Conservation (phyloP, 2,113 vertebrate species). For the Ctenodactylus gundi region DNA sequence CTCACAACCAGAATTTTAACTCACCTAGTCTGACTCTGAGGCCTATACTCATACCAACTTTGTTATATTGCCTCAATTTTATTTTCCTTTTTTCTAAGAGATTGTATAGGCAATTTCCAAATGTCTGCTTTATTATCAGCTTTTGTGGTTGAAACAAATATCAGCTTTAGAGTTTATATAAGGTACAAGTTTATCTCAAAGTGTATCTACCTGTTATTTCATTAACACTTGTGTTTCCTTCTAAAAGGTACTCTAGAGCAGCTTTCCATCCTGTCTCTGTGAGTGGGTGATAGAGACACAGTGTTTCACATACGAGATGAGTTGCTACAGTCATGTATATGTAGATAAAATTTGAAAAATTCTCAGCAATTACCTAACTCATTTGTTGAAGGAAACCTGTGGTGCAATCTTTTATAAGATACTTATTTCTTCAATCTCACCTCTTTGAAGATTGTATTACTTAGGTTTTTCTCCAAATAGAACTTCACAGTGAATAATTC, state of each 20-base stretch:
- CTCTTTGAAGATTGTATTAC: conserved; percentile 18
- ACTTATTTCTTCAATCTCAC: not conserved
- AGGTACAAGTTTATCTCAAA: conserved; percentile 14
- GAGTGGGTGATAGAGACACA: not conserved
- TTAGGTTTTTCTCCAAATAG: not conserved
- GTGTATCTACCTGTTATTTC: not conserved
- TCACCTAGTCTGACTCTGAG: not conserved
- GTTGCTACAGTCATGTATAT: not conserved
- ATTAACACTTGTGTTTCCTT: not conserved
- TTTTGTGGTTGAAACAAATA: not conserved
- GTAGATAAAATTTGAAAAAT: not conserved
- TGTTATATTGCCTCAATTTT: not conserved
- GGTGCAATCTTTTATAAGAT: not conserved
- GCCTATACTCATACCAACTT: not conserved
- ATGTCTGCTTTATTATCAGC: not conserved
- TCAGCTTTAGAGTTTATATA: conserved; percentile 9
- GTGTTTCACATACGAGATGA: not conserved
- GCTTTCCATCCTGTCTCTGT: not conserved
- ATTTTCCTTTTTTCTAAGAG: conserved; percentile 30
- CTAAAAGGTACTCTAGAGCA: not conserved
- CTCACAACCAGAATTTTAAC: not conserved
- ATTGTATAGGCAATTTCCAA: conserved; percentile 21
- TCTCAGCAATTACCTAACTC: not conserved
- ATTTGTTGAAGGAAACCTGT: not conserved
- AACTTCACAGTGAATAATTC: not conserved